Evolutionary conservation across 2,888 invertebrate genomes (phyloP).

Genomic region (Thyatira batis): DNA sequence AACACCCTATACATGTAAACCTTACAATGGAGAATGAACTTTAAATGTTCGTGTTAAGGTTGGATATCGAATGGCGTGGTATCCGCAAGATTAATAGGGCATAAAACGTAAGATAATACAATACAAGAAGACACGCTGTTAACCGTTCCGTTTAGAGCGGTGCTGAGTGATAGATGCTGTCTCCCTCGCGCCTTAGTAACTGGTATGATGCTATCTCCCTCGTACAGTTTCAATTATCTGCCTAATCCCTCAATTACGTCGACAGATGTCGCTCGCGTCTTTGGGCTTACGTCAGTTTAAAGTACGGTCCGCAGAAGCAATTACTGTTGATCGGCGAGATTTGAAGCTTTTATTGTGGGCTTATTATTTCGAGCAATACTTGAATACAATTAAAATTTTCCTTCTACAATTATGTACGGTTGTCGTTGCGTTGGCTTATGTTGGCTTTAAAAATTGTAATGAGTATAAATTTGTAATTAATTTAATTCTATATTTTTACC

Average conservation of each 20-base stretch:
- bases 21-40: slow-evolving; percentile 42
- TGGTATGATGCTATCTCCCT: slow-evolving; percentile 49
- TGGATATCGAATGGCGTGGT: slow-evolving; percentile 35
- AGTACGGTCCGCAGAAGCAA: slow-evolving; percentile 76
- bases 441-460: not conserved
- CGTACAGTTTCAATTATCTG: slow-evolving; percentile 85
- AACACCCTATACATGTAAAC: slow-evolving; percentile 53
- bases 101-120: slow-evolving; percentile 82
- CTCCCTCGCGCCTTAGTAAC: slow-evolving; percentile 51
- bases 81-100: slow-evolving; percentile 79
- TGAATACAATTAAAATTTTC: slow-evolving; percentile 33
- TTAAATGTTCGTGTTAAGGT: slow-evolving; percentile 38
- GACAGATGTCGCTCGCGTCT: slow-evolving; percentile 83
- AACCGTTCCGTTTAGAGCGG: slow-evolving; percentile 78
- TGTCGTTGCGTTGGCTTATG: not conserved
- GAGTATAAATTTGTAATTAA: no score
- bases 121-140: slow-evolving; percentile 86
- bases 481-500: no score
- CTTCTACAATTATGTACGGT: not conserved
- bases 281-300: slow-evolving; percentile 80
- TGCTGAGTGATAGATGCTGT: slow-evolving; percentile 52
- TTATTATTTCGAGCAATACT: slow-evolving; percentile 37
- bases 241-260: slow-evolving; percentile 86
- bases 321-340: slow-evolving; percentile 68
- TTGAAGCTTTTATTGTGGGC: slow-evolving; percentile 26